Evolutionary conservation across 2,113 vertebrate genomes (phyloP).

Genomic region (Zosterops borbonicus): DNA sequence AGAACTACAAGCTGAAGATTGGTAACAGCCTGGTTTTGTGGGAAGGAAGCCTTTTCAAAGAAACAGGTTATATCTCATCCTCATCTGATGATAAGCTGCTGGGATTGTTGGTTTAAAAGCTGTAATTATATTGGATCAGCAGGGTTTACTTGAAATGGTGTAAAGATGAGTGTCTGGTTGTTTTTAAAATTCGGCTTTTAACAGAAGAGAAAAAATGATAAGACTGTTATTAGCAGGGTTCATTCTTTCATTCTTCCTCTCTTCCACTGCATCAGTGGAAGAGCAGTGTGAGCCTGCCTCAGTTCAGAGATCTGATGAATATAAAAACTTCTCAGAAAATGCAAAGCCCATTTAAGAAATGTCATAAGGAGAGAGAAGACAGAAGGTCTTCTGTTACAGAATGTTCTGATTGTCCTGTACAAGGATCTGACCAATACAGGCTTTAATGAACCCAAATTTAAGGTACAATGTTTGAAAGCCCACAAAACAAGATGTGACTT

Average conservation of each 20-base stretch:
- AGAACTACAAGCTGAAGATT: neutral
- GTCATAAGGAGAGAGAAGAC: neutral
- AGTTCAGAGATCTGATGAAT: neutral
- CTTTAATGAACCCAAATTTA: neutral
- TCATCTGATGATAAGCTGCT: neutral
- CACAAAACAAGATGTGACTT: neutral
- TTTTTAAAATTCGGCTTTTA: neutral
- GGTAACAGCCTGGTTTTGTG: neutral
- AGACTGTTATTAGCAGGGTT: neutral
- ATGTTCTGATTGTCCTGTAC: neutral
- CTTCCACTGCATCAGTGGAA: neutral
- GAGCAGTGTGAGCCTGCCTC: neutral
- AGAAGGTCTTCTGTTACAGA: neutral
- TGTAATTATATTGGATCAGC: neutral
- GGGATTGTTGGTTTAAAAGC: neutral
- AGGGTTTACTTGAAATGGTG: neutral
- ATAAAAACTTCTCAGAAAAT: neutral
- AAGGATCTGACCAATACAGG: neutral
- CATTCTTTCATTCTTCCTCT: neutral
- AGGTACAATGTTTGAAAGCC: neutral
- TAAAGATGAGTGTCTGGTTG: neutral
- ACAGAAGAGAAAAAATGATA: neutral
- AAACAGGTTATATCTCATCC: neutral
- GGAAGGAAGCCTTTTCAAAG: neutral
- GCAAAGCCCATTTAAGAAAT: neutral